Conservation (phyloP, 2,797 vertebrate genomes). For the Lepidocolaptes lacrymiger region DNA sequence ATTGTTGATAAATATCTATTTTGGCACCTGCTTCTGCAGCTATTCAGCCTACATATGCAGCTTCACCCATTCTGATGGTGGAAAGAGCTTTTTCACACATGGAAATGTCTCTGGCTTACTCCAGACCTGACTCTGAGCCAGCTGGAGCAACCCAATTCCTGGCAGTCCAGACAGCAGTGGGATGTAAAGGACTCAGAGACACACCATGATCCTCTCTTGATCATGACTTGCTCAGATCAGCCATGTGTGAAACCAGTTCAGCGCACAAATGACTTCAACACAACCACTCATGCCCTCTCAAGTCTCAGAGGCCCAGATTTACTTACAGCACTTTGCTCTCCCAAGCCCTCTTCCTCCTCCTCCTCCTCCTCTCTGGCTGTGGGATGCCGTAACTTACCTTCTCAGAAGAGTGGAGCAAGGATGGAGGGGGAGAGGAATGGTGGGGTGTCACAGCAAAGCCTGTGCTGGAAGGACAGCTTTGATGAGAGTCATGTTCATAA, state of each 20-base stretch:
- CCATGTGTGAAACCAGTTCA: neutral
- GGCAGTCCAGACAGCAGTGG: neutral
- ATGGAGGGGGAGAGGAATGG: neutral
- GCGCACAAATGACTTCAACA: accelerated
- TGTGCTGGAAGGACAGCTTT: neutral
- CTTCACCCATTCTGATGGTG: neutral
- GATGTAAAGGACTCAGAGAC: neutral
- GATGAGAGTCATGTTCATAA: accelerated
- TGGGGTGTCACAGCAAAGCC: neutral
- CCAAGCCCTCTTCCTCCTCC: accelerated
- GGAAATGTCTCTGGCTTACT: neutral
- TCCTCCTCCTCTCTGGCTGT: neutral
- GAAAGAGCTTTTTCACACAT: neutral
- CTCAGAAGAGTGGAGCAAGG: neutral
- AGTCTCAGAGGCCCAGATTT: neutral
- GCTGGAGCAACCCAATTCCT: accelerated
- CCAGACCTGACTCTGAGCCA: neutral
- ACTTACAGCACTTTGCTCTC: neutral
- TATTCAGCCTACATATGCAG: neutral
- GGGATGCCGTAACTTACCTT: neutral
- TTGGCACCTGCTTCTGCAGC: neutral
- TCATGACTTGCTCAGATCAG: neutral
- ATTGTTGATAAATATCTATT: neutral
- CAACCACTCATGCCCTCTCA: accelerated
- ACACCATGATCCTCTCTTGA: neutral